Percentiles rank a stretch among this genome's conserved stretches.
phyloP scores from a whole-genome alignment of 2,113 vertebrate species.

The Onychostruthus taczanowskii region DNA sequence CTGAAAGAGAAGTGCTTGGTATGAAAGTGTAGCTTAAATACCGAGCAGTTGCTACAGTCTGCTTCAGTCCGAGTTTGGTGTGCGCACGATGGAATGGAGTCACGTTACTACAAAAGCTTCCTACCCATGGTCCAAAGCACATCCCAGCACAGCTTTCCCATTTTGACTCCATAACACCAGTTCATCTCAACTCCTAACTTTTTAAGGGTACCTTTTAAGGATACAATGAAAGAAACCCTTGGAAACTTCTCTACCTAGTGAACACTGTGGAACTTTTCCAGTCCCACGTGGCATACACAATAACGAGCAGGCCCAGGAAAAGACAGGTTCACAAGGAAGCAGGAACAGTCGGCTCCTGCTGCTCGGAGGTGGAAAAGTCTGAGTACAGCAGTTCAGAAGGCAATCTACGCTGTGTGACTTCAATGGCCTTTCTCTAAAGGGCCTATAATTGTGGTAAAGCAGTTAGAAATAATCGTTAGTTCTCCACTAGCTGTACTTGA shows the following conservation, averaged over 20 bases:
- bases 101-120: neutral
- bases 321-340: neutral
- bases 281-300: neutral
- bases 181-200: neutral
- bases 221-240: neutral
- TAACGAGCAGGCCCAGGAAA: neutral
- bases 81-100: rapidly evolving
- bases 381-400: neutral
- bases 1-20: neutral
- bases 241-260: neutral
- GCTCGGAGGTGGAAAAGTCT: neutral
- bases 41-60: neutral
- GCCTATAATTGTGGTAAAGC: neutral
- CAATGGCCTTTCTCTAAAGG: neutral
- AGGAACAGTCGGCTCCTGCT: neutral
- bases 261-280: neutral
- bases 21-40: neutral
- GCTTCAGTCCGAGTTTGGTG: neutral
- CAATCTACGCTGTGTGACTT: neutral
- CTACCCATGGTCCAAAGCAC: neutral
- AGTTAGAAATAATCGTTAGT: neutral
- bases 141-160: neutral
- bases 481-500: neutral
- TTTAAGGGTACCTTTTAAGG: neutral
- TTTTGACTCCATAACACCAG: neutral